Conservation (phyloP, 1,140 invertebrate genomes). For the Drosophila carrolli region DNA sequence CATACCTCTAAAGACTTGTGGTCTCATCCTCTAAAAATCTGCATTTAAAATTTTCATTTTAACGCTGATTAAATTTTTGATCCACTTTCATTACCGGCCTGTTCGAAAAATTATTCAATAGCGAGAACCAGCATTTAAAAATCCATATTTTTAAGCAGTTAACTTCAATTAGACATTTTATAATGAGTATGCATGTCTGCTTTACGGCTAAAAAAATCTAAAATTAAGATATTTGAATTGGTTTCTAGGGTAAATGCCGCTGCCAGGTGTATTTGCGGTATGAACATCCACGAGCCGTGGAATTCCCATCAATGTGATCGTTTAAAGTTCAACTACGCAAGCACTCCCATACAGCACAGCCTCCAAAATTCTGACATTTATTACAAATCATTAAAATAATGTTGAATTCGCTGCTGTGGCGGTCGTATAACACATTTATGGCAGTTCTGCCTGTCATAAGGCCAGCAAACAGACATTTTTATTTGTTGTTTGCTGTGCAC, state of each 20-base stretch:
- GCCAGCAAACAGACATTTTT: slow-evolving; percentile 74
- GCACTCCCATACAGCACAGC: slow-evolving; percentile 43
- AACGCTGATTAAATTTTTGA: no score
- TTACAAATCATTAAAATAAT: slow-evolving; percentile 71
- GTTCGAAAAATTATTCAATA: no score
- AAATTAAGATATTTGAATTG: slow-evolving; percentile 12
- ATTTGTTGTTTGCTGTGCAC: slow-evolving; percentile 66
- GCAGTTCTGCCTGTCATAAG: slow-evolving; percentile 67
- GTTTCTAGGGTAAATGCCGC: slow-evolving; percentile 3
- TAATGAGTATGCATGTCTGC: slow-evolving; percentile 3
- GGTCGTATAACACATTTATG: slow-evolving; percentile 59
- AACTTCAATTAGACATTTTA: neutral
- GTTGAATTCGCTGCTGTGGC: slow-evolving; percentile 43
- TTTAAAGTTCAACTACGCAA: slow-evolving; percentile 16
- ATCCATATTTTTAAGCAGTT: neutral
- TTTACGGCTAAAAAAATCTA: neutral
- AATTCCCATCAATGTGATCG: slow-evolving; percentile 23
- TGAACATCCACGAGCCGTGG: neutral
- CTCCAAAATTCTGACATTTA: slow-evolving; percentile 65
- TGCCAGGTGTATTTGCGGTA: neutral
- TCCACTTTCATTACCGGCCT: no score
- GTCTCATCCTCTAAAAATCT: no score
- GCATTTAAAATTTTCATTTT: no score
- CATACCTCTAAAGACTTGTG: no score
- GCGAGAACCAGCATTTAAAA: neutral